Evolutionary conservation across 2,888 invertebrate genomes (phyloP).

Genomic region (Drosophila borealis): DNA sequence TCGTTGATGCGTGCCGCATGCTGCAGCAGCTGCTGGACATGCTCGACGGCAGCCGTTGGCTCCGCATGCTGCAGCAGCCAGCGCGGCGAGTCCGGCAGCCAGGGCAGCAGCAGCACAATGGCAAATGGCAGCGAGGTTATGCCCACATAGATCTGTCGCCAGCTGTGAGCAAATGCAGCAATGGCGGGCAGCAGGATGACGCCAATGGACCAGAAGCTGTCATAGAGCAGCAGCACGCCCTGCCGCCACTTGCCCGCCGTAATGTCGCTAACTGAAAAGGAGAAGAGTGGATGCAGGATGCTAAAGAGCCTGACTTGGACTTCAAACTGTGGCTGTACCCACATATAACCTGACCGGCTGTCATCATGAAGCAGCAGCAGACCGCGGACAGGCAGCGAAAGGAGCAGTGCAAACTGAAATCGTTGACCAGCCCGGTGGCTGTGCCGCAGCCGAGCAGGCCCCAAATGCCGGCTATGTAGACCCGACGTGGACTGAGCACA

Average conservation of each 20-base stretch:
- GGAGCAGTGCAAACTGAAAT: constrained; percentile 84
- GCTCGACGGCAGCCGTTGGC: constrained; percentile 61
- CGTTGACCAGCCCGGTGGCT: constrained; percentile 82
- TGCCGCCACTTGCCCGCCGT: constrained; percentile 82
- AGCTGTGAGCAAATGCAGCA: constrained; percentile 81
- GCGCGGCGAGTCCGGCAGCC: constrained; percentile 85
- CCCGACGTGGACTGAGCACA: constrained; percentile 82
- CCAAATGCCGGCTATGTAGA: constrained; percentile 83
- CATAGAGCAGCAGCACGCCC: constrained; percentile 83
- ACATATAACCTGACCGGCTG: constrained; percentile 85
- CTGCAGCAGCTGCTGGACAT: constrained; percentile 80
- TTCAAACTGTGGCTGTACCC: constrained; percentile 49
- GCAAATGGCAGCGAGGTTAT: constrained; percentile 84
- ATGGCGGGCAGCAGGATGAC: constrained; percentile 84
- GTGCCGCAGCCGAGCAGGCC: constrained; percentile 83
- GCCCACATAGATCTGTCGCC: constrained; percentile 84
- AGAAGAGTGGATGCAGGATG: background rate
- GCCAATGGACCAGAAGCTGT: constrained; percentile 85
- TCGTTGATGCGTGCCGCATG: constrained; percentile 83
- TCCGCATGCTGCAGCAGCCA: constrained; percentile 83
- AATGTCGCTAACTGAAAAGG: constrained; percentile 84
- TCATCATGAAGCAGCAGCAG: constrained; percentile 85
- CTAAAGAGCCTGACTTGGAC: no score
- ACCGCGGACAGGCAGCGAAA: constrained; percentile 84
- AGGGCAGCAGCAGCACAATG: constrained; percentile 83